Conservation (phyloP, 1,140 invertebrate species). For the Neuroterus valhalla region DNA sequence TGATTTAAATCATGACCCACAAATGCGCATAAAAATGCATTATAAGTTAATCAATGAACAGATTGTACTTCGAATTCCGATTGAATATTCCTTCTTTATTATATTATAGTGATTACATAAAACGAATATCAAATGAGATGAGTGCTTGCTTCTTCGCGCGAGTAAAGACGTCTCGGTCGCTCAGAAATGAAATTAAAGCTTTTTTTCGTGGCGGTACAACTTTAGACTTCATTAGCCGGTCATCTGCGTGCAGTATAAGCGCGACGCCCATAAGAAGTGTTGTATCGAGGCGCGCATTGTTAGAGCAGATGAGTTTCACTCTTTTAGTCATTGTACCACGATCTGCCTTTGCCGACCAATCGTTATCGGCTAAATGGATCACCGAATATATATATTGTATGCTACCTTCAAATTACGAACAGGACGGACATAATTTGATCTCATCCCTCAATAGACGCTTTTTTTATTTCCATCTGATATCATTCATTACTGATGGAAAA, state of each 20-base stretch:
- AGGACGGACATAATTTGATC: background rate
- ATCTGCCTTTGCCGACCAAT: constrained; percentile 17
- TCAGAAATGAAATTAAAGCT: constrained; percentile 26
- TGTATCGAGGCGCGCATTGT: constrained; percentile 51
- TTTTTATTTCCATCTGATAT: too few species aligned
- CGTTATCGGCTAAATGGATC: constrained; percentile 8
- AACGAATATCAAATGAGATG: too few species aligned
- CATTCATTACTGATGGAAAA: too few species aligned
- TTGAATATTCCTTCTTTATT: too few species aligned
- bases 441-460: too few species aligned
- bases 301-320: constrained; percentile 61
- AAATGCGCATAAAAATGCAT: too few species aligned
- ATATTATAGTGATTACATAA: too few species aligned
- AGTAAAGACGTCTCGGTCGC: background rate
- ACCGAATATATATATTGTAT: constrained; percentile 1
- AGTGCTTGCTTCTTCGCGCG: background rate
- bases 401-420: background rate
- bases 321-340: constrained; percentile 59
- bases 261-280: constrained; percentile 22
- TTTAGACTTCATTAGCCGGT: constrained; percentile 20
- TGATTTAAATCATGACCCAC: too few species aligned
- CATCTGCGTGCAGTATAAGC: background rate
- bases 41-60: too few species aligned
- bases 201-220: background rate
- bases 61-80: too few species aligned